Evolutionary conservation across 2,888 invertebrate species (phyloP).

Genomic region (Apamea crenata): DNA sequence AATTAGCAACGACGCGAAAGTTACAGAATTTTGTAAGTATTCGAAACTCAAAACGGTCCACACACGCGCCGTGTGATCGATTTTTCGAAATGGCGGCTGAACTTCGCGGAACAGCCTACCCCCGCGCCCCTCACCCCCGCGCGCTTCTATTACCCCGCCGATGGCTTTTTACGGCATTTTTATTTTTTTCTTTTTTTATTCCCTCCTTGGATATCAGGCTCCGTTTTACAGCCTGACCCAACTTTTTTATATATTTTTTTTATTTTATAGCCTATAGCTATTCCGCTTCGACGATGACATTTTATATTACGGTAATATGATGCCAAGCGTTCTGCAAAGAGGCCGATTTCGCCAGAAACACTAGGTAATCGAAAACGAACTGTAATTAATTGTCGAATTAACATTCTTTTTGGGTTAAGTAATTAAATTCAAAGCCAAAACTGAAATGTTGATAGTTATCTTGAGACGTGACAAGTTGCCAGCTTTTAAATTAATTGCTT

Average conservation of each 20-base stretch:
- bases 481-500: constrained; percentile 1
- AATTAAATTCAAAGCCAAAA: not conserved
- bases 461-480: constrained; percentile 7
- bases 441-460: constrained; percentile 10
- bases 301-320: constrained; percentile 69
- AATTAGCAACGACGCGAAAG: constrained; percentile 55
- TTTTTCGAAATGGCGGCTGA: constrained; percentile 81
- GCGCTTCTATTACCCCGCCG: constrained; percentile 77
- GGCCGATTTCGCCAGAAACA: constrained; percentile 19
- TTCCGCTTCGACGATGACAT: constrained; percentile 66
- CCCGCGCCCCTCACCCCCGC: constrained; percentile 64
- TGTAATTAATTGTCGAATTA: not conserved
- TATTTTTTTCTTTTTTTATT: constrained; percentile 80
- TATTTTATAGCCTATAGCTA: constrained; percentile 68
- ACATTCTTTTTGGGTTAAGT: not conserved
- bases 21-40: constrained; percentile 73
- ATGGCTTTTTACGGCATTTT: constrained; percentile 80
- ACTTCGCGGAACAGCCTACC: constrained; percentile 71
- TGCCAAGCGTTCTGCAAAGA: constrained; percentile 27
- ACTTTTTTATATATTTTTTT: constrained; percentile 68
- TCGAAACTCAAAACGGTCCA: constrained; percentile 84
- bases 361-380: constrained; percentile 8
- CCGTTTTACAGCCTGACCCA: constrained; percentile 76
- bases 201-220: constrained; percentile 73
- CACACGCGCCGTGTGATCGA: constrained; percentile 87